Evolutionary conservation across 2,888 invertebrate genomes (phyloP).

Genomic region (Apamea epomidion): DNA sequence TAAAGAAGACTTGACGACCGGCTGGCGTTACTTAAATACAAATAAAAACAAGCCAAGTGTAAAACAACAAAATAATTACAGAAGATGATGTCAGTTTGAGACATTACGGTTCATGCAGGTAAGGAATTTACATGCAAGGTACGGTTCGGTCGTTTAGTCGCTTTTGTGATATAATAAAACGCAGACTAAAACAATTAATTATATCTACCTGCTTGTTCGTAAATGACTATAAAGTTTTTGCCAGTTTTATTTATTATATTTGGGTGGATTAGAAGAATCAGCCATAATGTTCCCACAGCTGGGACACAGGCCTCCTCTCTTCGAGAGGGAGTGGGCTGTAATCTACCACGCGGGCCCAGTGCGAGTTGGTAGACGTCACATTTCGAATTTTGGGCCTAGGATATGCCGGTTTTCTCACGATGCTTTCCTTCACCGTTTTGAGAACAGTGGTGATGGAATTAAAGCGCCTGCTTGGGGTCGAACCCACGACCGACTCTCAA

Average conservation of each 20-base stretch:
- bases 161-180: background rate
- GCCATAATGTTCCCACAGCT: no score
- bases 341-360: no score
- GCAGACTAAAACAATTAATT: background rate
- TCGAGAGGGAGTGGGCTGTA: no score
- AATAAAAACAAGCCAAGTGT: constrained; percentile 48
- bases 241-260: background rate
- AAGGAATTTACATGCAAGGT: constrained; percentile 20
- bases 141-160: background rate
- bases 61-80: constrained; percentile 43
- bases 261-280: background rate
- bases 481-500: background rate
- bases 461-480: background rate
- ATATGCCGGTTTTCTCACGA: no score
- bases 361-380: no score
- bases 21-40: constrained; percentile 43
- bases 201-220: background rate
- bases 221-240: background rate
- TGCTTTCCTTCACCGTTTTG: no score
- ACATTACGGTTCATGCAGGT: constrained; percentile 13
- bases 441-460: background rate
- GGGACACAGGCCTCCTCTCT: no score
- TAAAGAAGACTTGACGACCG: constrained; percentile 51
- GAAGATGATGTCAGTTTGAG: constrained; percentile 27
- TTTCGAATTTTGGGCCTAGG: no score